Evolutionary conservation across 2,113 vertebrate species (phyloP), one percentile per base, ranked within the genome.

Genomic region (Sylvilagus bachmani): DNA sequence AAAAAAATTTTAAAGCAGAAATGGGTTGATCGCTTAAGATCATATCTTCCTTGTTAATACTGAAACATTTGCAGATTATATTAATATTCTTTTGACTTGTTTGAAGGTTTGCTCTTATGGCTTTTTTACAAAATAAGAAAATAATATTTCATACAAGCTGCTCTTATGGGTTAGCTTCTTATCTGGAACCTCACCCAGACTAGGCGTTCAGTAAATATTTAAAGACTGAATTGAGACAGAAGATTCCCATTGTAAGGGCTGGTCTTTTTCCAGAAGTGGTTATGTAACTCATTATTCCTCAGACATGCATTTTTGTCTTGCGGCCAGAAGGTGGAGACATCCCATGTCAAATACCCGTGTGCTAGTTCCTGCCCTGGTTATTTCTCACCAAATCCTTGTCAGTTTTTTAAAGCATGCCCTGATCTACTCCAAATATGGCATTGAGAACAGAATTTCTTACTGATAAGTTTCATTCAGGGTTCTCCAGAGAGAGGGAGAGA

Each of bases 241-340:
- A 74, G 21, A 31, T 73, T 71, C 29, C 12, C 3, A 0, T 62
- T 78, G 3, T 12, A 67, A 74, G 17, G 33, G 27, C 16, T 33
- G 10, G 7, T 38, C 36, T 29, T 6, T n/a, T 44, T 53, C 64
- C 51, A 58, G 6, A 84, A 90, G 49, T n/a, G 9, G 10, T 70
- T 51, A 5, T 0, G 0, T 25, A 22, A n/a, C 8, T n/a, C 55
- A 25, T 4, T 44, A 1, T 51, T 69, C 87, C 33, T 53, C 38
- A 86, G 31, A 49, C 51, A 10, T 94, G 89, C 66, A 14, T 86
- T 93, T 95, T 55, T 55, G 87, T 67, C 7, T 49, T 17, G 19
- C 84, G 70, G 71, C 95, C 98, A 97, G 96, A 90, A 97, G 97
- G 78, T 95, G 97, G 98, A 86, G 97, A 90, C 95, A 96, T 90